Evolutionary conservation across 1,140 invertebrate genomes (phyloP).

Genomic region (Drosophila kohkoa): DNA sequence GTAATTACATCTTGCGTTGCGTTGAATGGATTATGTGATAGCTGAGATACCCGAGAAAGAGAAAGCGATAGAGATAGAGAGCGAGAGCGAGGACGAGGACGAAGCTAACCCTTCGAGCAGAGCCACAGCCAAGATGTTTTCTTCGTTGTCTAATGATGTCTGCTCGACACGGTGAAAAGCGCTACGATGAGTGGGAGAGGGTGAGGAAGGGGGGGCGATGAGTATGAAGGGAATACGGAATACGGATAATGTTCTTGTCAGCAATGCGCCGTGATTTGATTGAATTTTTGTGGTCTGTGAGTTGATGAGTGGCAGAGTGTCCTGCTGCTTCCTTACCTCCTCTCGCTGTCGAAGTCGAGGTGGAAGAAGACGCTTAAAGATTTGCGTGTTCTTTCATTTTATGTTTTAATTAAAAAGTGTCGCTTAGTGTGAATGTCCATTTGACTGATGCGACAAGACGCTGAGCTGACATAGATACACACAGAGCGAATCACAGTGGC

Average conservation of each 20-base stretch:
- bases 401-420: slow-evolving; percentile 83
- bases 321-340: background rate
- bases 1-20: background rate
- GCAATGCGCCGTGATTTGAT: slow-evolving; percentile 72
- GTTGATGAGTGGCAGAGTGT: slow-evolving; percentile 6
- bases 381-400: slow-evolving; percentile 57
- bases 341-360: background rate
- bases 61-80: background rate
- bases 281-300: slow-evolving; percentile 77
- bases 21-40: background rate
- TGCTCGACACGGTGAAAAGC: background rate
- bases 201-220: background rate
- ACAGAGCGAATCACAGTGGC: background rate
- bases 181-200: background rate
- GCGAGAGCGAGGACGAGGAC: background rate
- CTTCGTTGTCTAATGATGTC: slow-evolving; percentile 21
- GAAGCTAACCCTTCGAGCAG: slow-evolving; percentile 3
- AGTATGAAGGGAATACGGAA: background rate
- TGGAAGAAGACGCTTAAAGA: slow-evolving; percentile 31
- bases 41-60: background rate
- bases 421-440: slow-evolving; percentile 76
- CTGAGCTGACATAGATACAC: slow-evolving; percentile 22
- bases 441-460: slow-evolving; percentile 61
- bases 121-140: slow-evolving; percentile 2
- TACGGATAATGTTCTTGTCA: slow-evolving; percentile 51